These are phyloP conservation scores for Acropora tenuis DNA, from an alignment of 64 coral and sea anemone species.

Conservation along the genomic window DNA sequence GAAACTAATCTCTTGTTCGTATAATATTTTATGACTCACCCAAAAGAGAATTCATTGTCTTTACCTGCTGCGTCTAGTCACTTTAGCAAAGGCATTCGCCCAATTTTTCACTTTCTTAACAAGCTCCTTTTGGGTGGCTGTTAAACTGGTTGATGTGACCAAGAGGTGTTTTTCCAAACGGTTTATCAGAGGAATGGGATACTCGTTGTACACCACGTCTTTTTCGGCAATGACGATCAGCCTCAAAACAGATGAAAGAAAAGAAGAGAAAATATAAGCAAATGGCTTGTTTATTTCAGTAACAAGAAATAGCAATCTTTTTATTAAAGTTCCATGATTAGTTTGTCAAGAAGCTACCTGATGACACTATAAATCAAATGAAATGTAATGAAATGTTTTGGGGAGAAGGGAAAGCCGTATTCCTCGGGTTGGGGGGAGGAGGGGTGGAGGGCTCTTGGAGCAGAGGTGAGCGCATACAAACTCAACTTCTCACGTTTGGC, in stretches of 20 bases:
- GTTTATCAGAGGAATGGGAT: constrained; percentile 94
- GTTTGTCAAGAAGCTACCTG: too few relatives aligned
- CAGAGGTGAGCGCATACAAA: too few relatives aligned
- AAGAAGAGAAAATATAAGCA: neutral
- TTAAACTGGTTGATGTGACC: constrained; percentile 79
- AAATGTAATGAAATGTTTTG: too few relatives aligned
- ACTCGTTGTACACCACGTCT: constrained; percentile 84
- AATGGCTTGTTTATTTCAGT: too few relatives aligned
- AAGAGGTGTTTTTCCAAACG: constrained; percentile 94
- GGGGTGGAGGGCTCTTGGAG: too few relatives aligned
- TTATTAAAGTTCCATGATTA: too few relatives aligned
- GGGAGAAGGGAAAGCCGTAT: too few relatives aligned
- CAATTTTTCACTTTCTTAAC: constrained; percentile 51
- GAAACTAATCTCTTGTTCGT: neutral
- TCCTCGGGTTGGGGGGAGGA: too few relatives aligned
- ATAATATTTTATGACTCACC: too few relatives aligned
- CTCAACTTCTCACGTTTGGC: too few relatives aligned
- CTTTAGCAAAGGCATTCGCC: constrained; percentile 58
- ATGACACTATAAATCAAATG: too few relatives aligned
- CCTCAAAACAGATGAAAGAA: constrained; percentile 6
- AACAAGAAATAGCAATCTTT: too few relatives aligned
- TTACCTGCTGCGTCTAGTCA: neutral
- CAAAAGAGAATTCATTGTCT: neutral
- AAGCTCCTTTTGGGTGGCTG: constrained; percentile 33
- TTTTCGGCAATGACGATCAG: constrained; percentile 94